Evolutionary conservation across 2,888 invertebrate species (phyloP).

Genomic region (Torymus tubicola): DNA sequence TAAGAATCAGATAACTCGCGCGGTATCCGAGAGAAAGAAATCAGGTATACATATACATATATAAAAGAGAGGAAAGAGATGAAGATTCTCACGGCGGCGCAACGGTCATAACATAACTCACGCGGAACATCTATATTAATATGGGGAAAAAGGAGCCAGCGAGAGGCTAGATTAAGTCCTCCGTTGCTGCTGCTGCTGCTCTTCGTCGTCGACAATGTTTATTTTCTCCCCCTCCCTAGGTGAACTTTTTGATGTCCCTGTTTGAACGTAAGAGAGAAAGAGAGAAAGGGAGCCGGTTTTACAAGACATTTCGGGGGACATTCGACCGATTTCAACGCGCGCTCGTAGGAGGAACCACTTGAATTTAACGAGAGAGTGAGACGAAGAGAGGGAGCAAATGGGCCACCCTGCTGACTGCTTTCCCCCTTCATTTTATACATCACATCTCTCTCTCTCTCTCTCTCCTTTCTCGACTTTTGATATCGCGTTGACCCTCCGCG

Average conservation of each 20-base stretch:
- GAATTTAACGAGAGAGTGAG: constrained; percentile 66
- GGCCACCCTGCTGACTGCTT: constrained; percentile 58
- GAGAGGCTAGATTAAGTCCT: constrained; percentile 64
- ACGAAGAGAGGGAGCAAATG: constrained; percentile 61
- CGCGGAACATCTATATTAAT: constrained; percentile 45
- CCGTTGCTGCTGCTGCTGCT: constrained; percentile 53
- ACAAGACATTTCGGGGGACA: constrained; percentile 71
- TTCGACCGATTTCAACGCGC: constrained; percentile 70
- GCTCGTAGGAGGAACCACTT: constrained; percentile 67
- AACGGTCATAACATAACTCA: constrained; percentile 31
- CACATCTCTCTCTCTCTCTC: no score
- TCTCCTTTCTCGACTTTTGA: no score
- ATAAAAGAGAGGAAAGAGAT: no score
- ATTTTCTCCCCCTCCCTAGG: constrained; percentile 25
- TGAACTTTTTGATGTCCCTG: constrained; percentile 19
- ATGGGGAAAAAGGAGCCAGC: constrained; percentile 31
- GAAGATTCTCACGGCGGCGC: constrained; percentile 24
- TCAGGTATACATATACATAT: constrained; percentile 13
- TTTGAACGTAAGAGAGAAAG: background rate
- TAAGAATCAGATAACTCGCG: constrained; percentile 36
- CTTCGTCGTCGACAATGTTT: constrained; percentile 44
- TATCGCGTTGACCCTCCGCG: no score
- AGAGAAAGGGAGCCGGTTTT: constrained; percentile 62
- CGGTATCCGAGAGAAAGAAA: background rate
- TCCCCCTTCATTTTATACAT: background rate